Base-by-base conservation (phyloP, 2,888 invertebrate genomes). In the Congeria kusceri region DNA sequence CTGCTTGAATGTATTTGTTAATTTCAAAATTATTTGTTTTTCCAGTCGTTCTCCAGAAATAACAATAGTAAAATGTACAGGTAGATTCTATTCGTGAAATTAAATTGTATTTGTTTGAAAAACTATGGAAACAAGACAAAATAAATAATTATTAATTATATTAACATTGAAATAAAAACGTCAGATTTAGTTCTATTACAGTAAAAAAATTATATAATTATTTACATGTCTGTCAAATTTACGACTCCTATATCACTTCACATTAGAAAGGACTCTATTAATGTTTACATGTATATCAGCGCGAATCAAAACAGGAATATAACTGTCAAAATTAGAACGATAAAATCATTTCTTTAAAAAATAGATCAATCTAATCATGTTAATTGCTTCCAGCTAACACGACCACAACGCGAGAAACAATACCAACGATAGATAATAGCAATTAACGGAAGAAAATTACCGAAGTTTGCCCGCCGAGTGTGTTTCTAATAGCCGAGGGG, bases 261-360 rank as follows among this genome's bases (percentile, higher is more conserved):
- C 4, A 53, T 53, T 53, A 25, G 20, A 53, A 53, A 53, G 20
- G 20, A 53, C 23, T 20, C 20, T 53, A 53, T 25, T 53, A 25
- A 53, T 53, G 53, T 53, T 53, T 15, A 53, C 53, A 53, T 53
- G 53, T 53, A 53, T 15, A 53, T 53, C 53, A 53, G 53, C 25
- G 23, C n/a, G 53, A 53, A 13, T 53, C 53, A 18, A 53, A 53
- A 53, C 53, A 53, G 53, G 9, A 53, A 53, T 53, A 53, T 53
- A 53, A 11, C 53, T 53, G 53, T 53, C 53, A 53, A 53, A 53
- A 53, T 25, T 23, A 23, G 23, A 5, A 53, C 9, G 53, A 53
- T 53, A 53, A 53, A 53, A 53, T 23, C 39, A 39, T 39, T 39
- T 39, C 39, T 39, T 39, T 13, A 13, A 39, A 3, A 39, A 39